Conservation (phyloP, 2,888 invertebrate genomes). For the Falcaria lacertinaria region DNA sequence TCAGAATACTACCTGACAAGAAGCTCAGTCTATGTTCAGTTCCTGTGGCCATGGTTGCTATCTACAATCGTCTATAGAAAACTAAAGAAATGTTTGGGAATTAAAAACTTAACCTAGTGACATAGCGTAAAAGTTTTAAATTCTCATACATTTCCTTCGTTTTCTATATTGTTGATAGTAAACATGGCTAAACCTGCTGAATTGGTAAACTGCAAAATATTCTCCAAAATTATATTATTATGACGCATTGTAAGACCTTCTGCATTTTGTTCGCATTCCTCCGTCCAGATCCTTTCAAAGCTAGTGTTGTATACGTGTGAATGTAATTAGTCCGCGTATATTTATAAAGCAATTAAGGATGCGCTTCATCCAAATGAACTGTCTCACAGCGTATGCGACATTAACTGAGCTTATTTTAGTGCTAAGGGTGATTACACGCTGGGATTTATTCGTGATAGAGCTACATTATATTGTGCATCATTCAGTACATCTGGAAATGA, state of each 20-base stretch:
- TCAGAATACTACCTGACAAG: too few species aligned
- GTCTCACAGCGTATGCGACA: constrained; percentile 5
- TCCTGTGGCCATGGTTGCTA: too few species aligned
- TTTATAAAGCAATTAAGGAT: constrained; percentile 45
- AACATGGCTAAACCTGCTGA: too few species aligned
- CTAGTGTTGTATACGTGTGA: background rate
- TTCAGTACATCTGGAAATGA: background rate
- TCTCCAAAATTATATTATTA: too few species aligned
- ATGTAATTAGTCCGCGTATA: constrained; percentile 14
- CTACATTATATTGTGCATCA: background rate
- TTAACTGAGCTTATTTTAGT: constrained; percentile 1
- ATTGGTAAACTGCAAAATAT: too few species aligned
- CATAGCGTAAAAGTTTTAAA: too few species aligned
- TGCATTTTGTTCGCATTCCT: background rate
- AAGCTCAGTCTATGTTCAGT: too few species aligned
- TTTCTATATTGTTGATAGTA: too few species aligned
- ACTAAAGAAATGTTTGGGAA: too few species aligned
- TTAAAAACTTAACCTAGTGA: too few species aligned
- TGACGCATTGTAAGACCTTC: background rate
- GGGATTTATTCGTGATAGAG: background rate
- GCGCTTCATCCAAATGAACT: constrained; percentile 25
- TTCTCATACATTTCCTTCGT: too few species aligned
- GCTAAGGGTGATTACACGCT: background rate
- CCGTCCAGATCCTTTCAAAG: background rate
- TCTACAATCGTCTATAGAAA: too few species aligned